Conservation (phyloP, 2,113 vertebrate genomes). For the Campylorhamphus procurvoides region DNA sequence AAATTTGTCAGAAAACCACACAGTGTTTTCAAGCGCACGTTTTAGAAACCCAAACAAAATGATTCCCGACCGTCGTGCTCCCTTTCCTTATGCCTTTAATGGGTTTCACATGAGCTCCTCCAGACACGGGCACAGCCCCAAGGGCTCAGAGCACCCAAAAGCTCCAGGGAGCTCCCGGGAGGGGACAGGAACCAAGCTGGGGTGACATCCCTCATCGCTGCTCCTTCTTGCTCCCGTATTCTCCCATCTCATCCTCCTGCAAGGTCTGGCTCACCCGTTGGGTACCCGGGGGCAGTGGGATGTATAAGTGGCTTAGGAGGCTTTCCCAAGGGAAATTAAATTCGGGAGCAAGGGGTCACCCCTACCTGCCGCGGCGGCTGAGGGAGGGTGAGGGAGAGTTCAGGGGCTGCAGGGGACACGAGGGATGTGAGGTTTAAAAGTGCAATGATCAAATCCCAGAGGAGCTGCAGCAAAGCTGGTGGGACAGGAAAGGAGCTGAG, state of each 20-base stretch:
- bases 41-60: constrained; percentile 39
- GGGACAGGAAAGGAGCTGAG: background rate
- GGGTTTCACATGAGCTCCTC: background rate
- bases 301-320: background rate
- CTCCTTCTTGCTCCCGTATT: background rate
- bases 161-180: rapidly evolving
- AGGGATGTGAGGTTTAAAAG: background rate
- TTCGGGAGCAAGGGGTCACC: background rate
- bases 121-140: background rate
- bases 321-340: constrained; percentile 28
- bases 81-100: background rate
- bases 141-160: background rate
- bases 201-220: background rate
- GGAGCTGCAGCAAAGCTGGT: background rate
- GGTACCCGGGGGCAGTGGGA: background rate
- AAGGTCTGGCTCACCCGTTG: background rate
- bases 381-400: background rate
- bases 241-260: background rate
- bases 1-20: constrained; percentile 57
- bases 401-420: background rate
- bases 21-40: background rate
- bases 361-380: background rate
- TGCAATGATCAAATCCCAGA: background rate
- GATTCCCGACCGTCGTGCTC: constrained; percentile 7
- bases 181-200: rapidly evolving